A percentile compares a stretch with the other conserved stretches of the same genome.
Conservation (phyloP, 2,113 vertebrate genomes). For the Pachyramphus minor region DNA sequence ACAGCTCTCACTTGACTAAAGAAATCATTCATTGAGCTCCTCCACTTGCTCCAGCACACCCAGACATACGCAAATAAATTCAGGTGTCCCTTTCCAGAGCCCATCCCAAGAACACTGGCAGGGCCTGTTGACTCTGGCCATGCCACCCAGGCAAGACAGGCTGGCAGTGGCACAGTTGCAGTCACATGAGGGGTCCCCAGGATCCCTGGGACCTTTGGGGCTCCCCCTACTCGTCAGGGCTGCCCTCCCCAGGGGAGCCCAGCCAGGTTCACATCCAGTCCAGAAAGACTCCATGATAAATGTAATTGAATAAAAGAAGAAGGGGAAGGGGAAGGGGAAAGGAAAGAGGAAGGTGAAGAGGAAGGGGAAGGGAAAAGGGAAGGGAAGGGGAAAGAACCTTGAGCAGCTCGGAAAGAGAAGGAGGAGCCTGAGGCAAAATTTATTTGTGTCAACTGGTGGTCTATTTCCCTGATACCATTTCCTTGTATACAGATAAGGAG, state of each 20-base stretch:
- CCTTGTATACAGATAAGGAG: conserved; percentile 90
- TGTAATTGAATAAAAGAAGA: background rate
- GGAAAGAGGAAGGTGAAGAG: background rate
- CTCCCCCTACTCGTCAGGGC: accelerated
- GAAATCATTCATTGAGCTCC: conserved; percentile 43
- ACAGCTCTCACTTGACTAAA: conserved; percentile 49
- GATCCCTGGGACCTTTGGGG: accelerated
- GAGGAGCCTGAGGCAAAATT: conserved; percentile 81
- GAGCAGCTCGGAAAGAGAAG: conserved; percentile 44
- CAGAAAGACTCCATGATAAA: background rate
- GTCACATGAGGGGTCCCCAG: background rate
- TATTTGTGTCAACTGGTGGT: conserved; percentile 85
- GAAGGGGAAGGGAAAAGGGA: background rate
- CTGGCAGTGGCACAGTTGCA: accelerated
- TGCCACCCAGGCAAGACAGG: background rate
- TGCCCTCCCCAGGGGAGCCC: too few relatives aligned
- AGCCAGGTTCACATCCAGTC: background rate
- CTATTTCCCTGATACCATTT: conserved; percentile 85
- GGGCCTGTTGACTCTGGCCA: accelerated
- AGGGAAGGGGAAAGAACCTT: background rate
- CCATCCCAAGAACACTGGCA: background rate
- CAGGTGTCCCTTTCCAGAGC: background rate
- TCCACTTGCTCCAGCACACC: conserved; percentile 6
- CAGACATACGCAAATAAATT: background rate
- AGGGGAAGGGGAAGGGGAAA: background rate